Evolutionary conservation across 2,113 vertebrate genomes (phyloP).

Genomic region (Pollimyrus isidori): DNA sequence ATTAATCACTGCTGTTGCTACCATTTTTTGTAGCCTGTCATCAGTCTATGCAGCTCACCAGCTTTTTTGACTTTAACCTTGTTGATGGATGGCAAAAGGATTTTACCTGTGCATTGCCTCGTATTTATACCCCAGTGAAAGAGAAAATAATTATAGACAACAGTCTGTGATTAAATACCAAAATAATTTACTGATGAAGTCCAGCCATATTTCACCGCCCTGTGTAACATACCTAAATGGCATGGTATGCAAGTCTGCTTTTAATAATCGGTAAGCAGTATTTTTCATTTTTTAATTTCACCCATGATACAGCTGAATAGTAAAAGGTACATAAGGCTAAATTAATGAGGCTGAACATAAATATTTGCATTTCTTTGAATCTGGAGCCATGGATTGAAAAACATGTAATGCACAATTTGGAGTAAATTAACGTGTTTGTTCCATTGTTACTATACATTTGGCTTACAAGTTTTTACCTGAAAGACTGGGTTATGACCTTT

Average conservation of each 20-base stretch:
- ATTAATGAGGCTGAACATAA: background rate
- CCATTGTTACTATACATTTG: background rate
- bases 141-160: too few relatives aligned
- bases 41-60: too few relatives aligned
- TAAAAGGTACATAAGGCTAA: background rate
- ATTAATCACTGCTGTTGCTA: too few relatives aligned
- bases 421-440: background rate
- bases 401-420: background rate
- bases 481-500: background rate
- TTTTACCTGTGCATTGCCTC: background rate
- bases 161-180: too few relatives aligned
- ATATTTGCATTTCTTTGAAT: background rate
- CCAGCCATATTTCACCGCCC: background rate
- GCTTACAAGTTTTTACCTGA: background rate
- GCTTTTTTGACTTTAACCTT: too few relatives aligned
- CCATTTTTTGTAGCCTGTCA: too few relatives aligned
- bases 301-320: background rate
- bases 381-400: background rate
- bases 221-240: background rate
- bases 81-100: too few relatives aligned
- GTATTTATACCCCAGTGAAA: too few relatives aligned
- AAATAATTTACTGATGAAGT: too few relatives aligned
- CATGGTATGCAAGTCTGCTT: background rate
- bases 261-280: background rate
- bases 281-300: background rate